phyloP scores from a whole-genome alignment of 2,888 invertebrate genomes.

The Heliconius erato region DNA sequence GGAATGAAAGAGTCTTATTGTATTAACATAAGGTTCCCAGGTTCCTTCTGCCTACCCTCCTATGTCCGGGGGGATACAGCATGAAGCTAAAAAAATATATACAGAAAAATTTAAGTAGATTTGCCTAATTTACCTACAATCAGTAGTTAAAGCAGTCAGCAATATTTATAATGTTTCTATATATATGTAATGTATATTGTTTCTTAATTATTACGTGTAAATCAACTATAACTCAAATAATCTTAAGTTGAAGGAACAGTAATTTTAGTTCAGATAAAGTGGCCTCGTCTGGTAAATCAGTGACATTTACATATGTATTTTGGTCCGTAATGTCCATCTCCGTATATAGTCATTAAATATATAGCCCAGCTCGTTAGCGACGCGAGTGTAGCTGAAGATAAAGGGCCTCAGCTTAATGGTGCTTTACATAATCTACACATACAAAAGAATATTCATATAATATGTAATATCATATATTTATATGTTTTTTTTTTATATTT shows the following conservation, averaged over 20 bases:
- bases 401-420: slow-evolving; percentile 19
- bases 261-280: background rate
- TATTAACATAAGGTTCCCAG: too few species aligned
- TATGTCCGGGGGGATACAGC: too few species aligned
- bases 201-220: background rate
- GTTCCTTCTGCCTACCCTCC: too few species aligned
- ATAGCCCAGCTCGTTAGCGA: slow-evolving; percentile 7
- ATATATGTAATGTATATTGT: background rate
- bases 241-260: background rate
- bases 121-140: too few species aligned
- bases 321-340: slow-evolving; percentile 24
- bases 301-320: slow-evolving; percentile 15
- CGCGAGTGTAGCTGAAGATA: slow-evolving; percentile 23
- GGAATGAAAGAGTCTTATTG: too few species aligned
- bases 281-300: background rate
- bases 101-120: too few species aligned
- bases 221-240: background rate
- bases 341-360: slow-evolving; percentile 6
- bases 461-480: background rate
- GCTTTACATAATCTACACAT: slow-evolving; percentile 23
- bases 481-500: too few species aligned
- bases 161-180: too few species aligned
- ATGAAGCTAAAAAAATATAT: too few species aligned
- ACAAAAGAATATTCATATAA: slow-evolving; percentile 10
- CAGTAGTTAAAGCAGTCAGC: too few species aligned